Conservation (phyloP, 2,797 vertebrate genomes). For the Amphiprion clarkii region DNA sequence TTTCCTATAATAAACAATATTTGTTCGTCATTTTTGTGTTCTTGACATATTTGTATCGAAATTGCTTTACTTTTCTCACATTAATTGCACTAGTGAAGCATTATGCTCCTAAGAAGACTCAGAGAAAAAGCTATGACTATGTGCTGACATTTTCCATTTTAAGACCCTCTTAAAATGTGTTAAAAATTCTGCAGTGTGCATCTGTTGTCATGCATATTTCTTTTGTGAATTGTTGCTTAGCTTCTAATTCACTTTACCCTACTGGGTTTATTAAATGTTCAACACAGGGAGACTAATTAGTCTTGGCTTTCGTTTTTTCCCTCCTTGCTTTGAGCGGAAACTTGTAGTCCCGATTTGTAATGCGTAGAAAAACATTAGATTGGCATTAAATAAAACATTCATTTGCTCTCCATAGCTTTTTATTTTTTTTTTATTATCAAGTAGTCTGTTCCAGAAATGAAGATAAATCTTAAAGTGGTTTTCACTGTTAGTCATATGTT, state of each 20-base stretch:
- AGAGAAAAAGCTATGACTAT: conserved; percentile 10
- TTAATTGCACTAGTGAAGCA: conserved; percentile 5
- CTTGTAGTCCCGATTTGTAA: conserved; percentile 59
- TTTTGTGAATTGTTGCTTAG: conserved; percentile 39
- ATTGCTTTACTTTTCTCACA: not conserved
- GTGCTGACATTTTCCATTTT: conserved; percentile 20
- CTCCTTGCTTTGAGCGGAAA: conserved; percentile 48
- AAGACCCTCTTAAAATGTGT: conserved; percentile 17
- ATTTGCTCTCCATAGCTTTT: conserved; percentile 15
- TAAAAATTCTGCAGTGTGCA: conserved; percentile 19
- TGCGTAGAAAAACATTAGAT: conserved; percentile 36
- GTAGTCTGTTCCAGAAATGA: conserved; percentile 32
- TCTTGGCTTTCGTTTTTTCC: conserved; percentile 32
- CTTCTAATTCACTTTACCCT: conserved; percentile 42
- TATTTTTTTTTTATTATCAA: conserved; percentile 15
- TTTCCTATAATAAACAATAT: conserved; percentile 14
- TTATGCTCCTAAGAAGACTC: conserved; percentile 9
- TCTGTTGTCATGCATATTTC: conserved; percentile 29
- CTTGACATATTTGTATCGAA: no score
- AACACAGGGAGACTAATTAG: conserved; percentile 62
- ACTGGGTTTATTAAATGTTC: conserved; percentile 64
- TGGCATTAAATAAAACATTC: conserved; percentile 50
- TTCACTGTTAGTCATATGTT: conserved; percentile 16
- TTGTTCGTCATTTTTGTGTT: conserved; percentile 6
- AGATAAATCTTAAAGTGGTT: conserved; percentile 36